Base-by-base conservation (phyloP, 2,797 vertebrate species). In the Chaenodraco wilsoni region DNA sequence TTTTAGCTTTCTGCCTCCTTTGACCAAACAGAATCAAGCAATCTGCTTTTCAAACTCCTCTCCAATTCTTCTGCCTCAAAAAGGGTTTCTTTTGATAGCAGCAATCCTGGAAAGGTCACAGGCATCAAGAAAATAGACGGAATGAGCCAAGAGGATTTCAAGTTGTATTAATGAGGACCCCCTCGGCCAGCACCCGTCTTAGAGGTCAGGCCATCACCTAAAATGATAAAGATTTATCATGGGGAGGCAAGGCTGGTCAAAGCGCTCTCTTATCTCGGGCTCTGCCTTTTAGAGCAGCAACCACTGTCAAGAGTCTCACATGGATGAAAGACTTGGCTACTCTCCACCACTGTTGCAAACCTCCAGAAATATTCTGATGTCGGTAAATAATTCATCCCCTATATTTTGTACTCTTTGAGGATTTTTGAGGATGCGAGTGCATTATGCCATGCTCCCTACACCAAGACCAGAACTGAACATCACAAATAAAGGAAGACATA, bases 161-260 rank as follows among this genome's bases (percentile, higher is more conserved):
- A 95, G 93, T 90, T 94, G 93, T 95, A 95, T 95, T 95, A 95
- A 95, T 95, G 94, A 95, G 92, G 82, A 90, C 87, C 89, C 82
- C 86, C 89, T 92, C 72, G 84, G 84, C 94, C 91, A 81, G 89
- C 88, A 85, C 67, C 88, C 87, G 54, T 92, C 90, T 92, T 91
- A 94, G 93, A 95, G 94, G 94, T 95, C 93, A 94, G 88, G 81
- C 93, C 93, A 94, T 95, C 94, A 95, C 91, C 93, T 91, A 94
- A 94, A 95, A 94, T 93, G 93, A 95, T 95, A 93, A 94, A 95
- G 94, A 95, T 95, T 93, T 94, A 95, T 95, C 91, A 92, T 82
- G 84, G 90, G 87, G 85, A 92, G 91, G 85, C 84, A 77, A 85
- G 88, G 84, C 88, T 92, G 92, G 93, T 93, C 91, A 93, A 92